Evolutionary conservation across 2,888 invertebrate genomes (phyloP).

Genomic region (Synergus laeviventris): DNA sequence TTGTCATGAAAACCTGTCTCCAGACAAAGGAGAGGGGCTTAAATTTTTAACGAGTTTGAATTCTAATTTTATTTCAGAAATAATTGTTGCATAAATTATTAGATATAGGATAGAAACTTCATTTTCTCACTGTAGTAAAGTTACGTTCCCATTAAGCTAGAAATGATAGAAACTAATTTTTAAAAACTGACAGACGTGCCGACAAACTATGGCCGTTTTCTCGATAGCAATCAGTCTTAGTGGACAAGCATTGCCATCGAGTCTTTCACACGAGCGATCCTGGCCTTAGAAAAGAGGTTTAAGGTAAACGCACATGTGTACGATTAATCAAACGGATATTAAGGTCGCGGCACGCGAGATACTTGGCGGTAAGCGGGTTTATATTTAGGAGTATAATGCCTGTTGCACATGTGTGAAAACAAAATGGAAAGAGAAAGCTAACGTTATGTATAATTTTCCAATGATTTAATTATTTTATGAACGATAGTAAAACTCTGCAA

Average conservation of each 20-base stretch:
- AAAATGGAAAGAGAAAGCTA: neutral
- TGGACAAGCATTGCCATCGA: neutral
- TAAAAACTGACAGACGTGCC: neutral
- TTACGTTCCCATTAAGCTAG: neutral
- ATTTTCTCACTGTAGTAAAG: neutral
- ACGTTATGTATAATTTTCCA: too few species aligned
- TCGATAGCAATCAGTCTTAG: neutral
- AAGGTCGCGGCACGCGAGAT: constrained; percentile 53
- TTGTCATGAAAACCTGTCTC: too few species aligned
- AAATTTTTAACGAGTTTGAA: constrained; percentile 3
- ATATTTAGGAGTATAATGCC: constrained; percentile 45
- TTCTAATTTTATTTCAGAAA: constrained; percentile 13
- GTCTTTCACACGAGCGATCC: constrained; percentile 46
- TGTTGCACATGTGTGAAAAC: neutral
- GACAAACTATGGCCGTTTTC: neutral
- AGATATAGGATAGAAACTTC: neutral
- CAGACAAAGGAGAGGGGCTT: neutral
- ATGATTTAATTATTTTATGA: too few species aligned
- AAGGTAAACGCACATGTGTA: constrained; percentile 49
- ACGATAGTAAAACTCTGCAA: neutral
- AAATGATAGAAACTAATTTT: neutral
- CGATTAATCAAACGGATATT: constrained; percentile 57
- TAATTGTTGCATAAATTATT: neutral
- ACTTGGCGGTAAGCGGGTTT: constrained; percentile 52
- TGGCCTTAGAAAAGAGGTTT: constrained; percentile 48